A percentile compares a stretch with the other conserved stretches of the same genome.
These are phyloP conservation scores for Crotalus tigris DNA, from an alignment of 2,113 vertebrate genomes.

Conservation along the genomic window DNA sequence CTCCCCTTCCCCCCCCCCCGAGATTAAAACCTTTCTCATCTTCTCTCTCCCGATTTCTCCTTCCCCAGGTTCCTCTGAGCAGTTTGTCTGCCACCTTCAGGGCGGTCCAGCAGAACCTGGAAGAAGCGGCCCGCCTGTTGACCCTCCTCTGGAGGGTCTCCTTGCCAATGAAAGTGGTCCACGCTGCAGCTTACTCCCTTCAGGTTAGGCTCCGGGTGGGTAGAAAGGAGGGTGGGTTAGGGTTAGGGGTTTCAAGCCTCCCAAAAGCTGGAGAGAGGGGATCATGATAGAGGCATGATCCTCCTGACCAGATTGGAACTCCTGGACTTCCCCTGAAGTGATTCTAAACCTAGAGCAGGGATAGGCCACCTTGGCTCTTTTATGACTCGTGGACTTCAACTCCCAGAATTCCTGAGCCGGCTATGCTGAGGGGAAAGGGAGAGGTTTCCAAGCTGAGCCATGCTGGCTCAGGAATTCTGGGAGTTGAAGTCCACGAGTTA, in stretches of 20 bases:
- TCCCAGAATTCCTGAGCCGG: no score
- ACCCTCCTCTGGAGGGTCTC: conserved; percentile 90
- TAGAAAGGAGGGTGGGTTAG: not conserved
- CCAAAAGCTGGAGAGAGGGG: not conserved
- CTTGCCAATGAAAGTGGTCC: conserved; percentile 66
- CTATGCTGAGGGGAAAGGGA: no score
- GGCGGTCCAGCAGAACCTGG: conserved; percentile 79
- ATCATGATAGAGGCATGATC: no score
- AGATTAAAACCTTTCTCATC: conserved; percentile 6
- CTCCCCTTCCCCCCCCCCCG: not conserved
- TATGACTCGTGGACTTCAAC: no score
- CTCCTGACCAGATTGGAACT: no score
- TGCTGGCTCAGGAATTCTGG: no score
- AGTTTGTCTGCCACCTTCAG: conserved; percentile 64
- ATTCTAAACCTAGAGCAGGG: no score
- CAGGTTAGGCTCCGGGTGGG: conserved; percentile 56
- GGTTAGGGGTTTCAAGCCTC: not conserved
- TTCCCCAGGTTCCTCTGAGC: conserved; percentile 58
- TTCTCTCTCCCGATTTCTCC: not conserved
- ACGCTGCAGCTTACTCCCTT: conserved; percentile 40
- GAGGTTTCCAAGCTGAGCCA: no score
- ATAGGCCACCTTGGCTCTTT: no score
- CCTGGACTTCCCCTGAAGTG: no score
- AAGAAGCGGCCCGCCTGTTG: conserved; percentile 82
- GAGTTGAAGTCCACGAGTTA: no score